Percentiles rank a stretch among this genome's conserved stretches.
phyloP scores from a whole-genome alignment of 2,888 invertebrate genomes.

The Nephrocerus scutellatus region DNA sequence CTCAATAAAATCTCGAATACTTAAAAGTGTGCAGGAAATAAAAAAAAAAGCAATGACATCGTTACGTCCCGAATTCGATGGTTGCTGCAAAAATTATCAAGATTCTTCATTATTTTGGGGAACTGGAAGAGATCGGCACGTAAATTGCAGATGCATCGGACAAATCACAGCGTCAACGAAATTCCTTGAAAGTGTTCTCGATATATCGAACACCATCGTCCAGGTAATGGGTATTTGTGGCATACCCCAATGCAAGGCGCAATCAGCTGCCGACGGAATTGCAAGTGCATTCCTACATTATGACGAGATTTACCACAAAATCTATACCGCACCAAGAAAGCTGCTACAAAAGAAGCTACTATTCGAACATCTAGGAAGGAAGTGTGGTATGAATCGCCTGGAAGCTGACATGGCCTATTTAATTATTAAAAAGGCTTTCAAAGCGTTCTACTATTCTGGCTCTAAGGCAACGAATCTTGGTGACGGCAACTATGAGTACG shows the following conservation, averaged over 20 bases:
- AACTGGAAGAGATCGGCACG: slow-evolving; percentile 35
- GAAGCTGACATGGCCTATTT: slow-evolving; percentile 41
- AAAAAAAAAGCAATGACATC: too few species aligned
- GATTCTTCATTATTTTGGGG: slow-evolving; percentile 35
- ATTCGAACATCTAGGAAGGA: slow-evolving; percentile 39
- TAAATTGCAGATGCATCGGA: slow-evolving; percentile 29
- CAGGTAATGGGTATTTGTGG: slow-evolving; percentile 42
- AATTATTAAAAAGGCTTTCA: slow-evolving; percentile 41
- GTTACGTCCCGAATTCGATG: too few species aligned
- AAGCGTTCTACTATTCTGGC: slow-evolving; percentile 41
- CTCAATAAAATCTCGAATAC: too few species aligned
- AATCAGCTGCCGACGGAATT: slow-evolving; percentile 38
- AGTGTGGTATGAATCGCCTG: slow-evolving; percentile 42
- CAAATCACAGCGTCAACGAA: slow-evolving; percentile 37
- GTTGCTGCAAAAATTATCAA: slow-evolving; percentile 39
- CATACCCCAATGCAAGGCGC: slow-evolving; percentile 43
- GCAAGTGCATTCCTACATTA: slow-evolving; percentile 40
- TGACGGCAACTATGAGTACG: slow-evolving; percentile 33
- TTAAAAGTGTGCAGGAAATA: too few species aligned
- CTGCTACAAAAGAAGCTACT: slow-evolving; percentile 39
- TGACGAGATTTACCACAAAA: slow-evolving; percentile 40
- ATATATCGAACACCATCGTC: slow-evolving; percentile 37
- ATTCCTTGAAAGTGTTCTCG: slow-evolving; percentile 40
- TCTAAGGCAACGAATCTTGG: slow-evolving; percentile 29
- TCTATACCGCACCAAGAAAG: slow-evolving; percentile 36